Base-by-base conservation (phyloP, 1,140 invertebrate species). In the Drosophila lacertosa region DNA sequence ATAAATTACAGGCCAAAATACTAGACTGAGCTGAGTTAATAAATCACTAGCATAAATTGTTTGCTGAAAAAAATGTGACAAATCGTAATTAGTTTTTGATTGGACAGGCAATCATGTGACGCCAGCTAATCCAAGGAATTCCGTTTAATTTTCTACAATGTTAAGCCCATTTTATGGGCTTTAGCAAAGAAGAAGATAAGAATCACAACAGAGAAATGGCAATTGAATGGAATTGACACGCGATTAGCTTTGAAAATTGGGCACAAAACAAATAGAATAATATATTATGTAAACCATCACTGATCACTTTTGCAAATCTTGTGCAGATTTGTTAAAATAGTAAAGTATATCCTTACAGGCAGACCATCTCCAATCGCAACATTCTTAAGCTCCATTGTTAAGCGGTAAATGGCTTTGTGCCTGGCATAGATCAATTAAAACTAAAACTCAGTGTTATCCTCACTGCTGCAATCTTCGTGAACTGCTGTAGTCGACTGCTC, bases 341-440 rank as follows among this genome's bases (percentile, higher is more conserved):
- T n/a, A 18, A 10, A 35, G n/a, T 44, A 10, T 11, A 22, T 35
- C 9, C 58, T 82, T 57, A 82, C 54, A n/a, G 11, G 0, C 10
- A 44, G 5, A 11, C 33, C 60, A 32, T 70, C 48, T 15, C 75
- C 73, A 29, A 81, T 22, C 13, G 77, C 54, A 33, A 86, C 74
- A 71, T 62, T 88, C 26, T 54, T 71, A 0, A 86, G 47, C 54
- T 86, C 81, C 81, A 86, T 83, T n/a, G 64, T 64, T 33, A 44
- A 16, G 10, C 18, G 13, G 24, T 47, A 32, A 37, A 32, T 35
- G 5, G 11, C n/a, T 59, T 70, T 59, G 57, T 73, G 57, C 42
- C 16, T 22, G 13, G 51, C 60, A 70, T 74, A 75, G 62, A 68
- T 22, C 44, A 50, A 80, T 39, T 32, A 50, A 32, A 59, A 37